Conservation (phyloP, 92 coral and sea anemone genomes). For the Metridium senile region DNA sequence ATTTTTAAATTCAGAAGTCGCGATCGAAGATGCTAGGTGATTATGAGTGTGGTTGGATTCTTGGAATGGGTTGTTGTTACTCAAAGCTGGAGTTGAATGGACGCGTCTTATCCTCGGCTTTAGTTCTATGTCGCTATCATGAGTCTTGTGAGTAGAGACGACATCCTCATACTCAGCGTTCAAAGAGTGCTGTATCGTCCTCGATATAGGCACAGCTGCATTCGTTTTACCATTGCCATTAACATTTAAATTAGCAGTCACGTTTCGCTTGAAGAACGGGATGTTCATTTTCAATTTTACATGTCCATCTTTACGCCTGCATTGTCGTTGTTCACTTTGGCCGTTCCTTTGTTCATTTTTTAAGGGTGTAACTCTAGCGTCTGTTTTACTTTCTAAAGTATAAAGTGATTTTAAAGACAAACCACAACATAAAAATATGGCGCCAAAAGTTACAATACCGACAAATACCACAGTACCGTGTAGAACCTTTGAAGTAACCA, state of each 20-base stretch:
- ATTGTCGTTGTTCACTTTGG: too few species aligned
- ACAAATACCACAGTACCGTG: constrained; percentile 18
- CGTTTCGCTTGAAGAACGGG: too few species aligned
- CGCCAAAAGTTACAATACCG: constrained; percentile 19
- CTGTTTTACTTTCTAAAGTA: constrained; percentile 1
- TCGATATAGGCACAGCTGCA: not conserved
- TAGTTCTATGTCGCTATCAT: not conserved
- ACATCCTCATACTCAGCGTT: not conserved
- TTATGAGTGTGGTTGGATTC: too few species aligned
- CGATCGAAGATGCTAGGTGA: too few species aligned
- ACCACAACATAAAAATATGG: constrained; percentile 6
- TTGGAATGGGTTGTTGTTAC: too few species aligned
- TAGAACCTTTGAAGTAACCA: constrained; percentile 6
- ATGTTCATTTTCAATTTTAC: too few species aligned
- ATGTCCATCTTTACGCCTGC: too few species aligned
- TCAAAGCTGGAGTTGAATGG: too few species aligned
- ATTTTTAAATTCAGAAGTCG: too few species aligned
- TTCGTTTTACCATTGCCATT: too few species aligned
- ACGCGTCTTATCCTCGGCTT: too few species aligned
- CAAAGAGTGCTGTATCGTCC: not conserved
- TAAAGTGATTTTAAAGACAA: constrained; percentile 8
- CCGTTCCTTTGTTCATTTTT: not conserved
- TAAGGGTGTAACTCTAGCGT: not conserved
- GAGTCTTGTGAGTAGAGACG: not conserved
- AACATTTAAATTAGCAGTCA: too few species aligned